Evolutionary conservation across 2,113 vertebrate species (phyloP), one percentile per base, ranked within the genome.

Genomic region (Siphamia tubifer): DNA sequence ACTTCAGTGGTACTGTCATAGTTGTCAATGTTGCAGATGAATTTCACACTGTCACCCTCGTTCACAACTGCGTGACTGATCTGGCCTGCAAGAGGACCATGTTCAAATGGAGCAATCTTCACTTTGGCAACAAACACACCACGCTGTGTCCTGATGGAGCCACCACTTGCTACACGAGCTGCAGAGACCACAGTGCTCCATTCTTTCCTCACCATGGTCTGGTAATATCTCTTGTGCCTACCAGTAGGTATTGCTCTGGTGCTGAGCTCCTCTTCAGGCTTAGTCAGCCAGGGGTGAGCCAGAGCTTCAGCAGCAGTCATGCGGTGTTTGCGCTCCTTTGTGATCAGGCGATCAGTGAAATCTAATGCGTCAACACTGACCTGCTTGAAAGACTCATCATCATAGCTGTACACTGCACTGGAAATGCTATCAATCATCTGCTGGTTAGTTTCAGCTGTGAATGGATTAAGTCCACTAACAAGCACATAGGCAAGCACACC

Each of bases 381-480:
- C 2, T 95, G 93, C 83, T 94, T 95, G 79, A 99, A 99, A 68
- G 92, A 94, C 89, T 98, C 97, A 65, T 99, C 96, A 8, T 99
- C 96, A 61, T 99, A 99, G 75, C 76, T 95, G 71, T 98, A 99
- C 79, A 96, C 96, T 54, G 97, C 96, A 82, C 92, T 96, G 60
- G 93, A 94, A 81, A 99, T 98, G 85, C 96, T 98, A 85, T 99
- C 98, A 85, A 97, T 96, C 66, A 95, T 92, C 89, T 98, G 96
- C 78, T 99, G 98, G 84, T 98, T 96, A 72, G 96, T 99, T 94
- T 99, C 97, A 63, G 98, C 95, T 61, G 92, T 88, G 87, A 99
- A 99, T 71, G 97, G 98, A 86, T 99, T 99, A 44, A 95, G 91
- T 43, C 98, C 98, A 74, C 95, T 95, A 45, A 99, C 87, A 15